A percentile compares a stretch with the other conserved stretches of the same genome.
These are phyloP conservation scores for Xerus rutilus DNA, from an alignment of 2,797 vertebrate species.

Conservation along the genomic window DNA sequence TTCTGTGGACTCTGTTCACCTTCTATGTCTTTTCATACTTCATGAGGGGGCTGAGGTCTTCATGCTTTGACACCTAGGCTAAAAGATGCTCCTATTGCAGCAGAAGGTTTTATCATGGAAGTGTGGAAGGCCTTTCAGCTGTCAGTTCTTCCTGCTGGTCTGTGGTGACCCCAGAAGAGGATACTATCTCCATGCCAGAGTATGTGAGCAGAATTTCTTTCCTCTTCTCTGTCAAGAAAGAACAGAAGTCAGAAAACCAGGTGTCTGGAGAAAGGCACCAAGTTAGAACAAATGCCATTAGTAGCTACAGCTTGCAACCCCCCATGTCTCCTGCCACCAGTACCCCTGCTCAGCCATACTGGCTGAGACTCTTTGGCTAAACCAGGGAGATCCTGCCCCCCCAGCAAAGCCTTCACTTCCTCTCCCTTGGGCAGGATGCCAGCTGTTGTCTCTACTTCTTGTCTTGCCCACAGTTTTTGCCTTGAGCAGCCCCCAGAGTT, in stretches of 20 bases:
- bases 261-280: background rate
- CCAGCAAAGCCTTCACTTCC: background rate
- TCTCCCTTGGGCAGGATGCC: background rate
- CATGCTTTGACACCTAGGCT: background rate
- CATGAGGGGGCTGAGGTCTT: background rate
- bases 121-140: background rate
- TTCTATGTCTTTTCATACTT: background rate
- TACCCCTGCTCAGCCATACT: background rate
- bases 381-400: too few relatives aligned
- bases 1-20: background rate
- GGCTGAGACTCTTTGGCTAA: background rate
- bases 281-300: background rate
- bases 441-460: background rate
- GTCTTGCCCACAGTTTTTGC: background rate
- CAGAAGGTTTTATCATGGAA: background rate
- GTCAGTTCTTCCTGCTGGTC: background rate
- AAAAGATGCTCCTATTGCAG: background rate
- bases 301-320: fast-evolving
- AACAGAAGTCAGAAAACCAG: background rate
- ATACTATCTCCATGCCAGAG: background rate
- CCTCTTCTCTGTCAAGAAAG: background rate
- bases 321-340: fast-evolving
- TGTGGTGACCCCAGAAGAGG: background rate
- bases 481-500: fast-evolving
- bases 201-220: background rate